Evolutionary conservation across 2,113 vertebrate species (phyloP).

Genomic region (Sinocyclocheilus anophthalmus): DNA sequence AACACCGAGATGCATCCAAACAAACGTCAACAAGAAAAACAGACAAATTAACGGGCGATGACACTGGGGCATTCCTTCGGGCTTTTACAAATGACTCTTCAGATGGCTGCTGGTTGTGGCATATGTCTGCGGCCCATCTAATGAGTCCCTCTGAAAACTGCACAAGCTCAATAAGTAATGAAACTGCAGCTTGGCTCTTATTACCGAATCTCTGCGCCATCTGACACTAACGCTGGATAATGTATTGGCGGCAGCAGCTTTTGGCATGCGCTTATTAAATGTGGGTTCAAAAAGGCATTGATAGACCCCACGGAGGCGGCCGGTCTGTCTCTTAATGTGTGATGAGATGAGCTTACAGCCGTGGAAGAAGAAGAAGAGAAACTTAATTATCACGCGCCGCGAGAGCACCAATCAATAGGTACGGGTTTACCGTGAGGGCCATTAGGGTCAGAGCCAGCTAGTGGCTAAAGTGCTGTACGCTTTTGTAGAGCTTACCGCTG

Average conservation of each 20-base stretch:
- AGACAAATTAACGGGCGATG: constrained; percentile 68
- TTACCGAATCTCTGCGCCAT: constrained; percentile 61
- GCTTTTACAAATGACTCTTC: constrained; percentile 72
- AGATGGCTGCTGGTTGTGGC: constrained; percentile 65
- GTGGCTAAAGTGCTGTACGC: constrained; percentile 15
- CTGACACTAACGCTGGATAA: constrained; percentile 72
- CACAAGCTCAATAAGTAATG: constrained; percentile 72
- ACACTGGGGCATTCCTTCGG: constrained; percentile 66
- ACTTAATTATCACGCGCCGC: constrained; percentile 66
- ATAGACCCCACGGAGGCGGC: constrained; percentile 61
- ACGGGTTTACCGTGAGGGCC: constrained; percentile 40
- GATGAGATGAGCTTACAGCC: constrained; percentile 62
- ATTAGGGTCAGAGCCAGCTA: constrained; percentile 49
- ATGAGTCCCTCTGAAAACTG: constrained; percentile 73
- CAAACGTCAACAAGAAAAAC: constrained; percentile 62
- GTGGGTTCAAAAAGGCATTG: constrained; percentile 65
- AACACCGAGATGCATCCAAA: constrained; percentile 66
- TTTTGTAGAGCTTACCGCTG: constrained; percentile 8
- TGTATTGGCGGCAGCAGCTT: constrained; percentile 63
- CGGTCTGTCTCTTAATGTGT: constrained; percentile 60
- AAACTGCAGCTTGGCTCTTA: constrained; percentile 70
- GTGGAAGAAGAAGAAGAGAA: constrained; percentile 54
- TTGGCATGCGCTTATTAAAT: constrained; percentile 69
- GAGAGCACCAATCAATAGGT: constrained; percentile 63
- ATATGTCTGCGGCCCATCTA: constrained; percentile 71